phyloP scores from a whole-genome alignment of 2,888 invertebrate genomes.

The Thereva nobilitata region DNA sequence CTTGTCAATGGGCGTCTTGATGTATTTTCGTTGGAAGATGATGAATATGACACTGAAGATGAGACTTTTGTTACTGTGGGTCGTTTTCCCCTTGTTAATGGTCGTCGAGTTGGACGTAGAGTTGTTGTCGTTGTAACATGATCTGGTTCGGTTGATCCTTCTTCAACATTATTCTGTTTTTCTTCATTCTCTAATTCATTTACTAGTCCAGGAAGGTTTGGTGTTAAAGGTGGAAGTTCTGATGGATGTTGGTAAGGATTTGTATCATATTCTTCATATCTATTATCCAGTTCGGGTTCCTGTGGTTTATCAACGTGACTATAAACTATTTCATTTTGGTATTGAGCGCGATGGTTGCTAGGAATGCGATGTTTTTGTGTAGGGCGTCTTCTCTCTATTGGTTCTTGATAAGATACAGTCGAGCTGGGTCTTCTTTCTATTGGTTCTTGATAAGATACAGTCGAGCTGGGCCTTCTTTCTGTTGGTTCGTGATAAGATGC shows the following conservation, averaged over 20 bases:
- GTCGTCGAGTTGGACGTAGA: conserved; percentile 57
- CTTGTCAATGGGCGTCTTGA: conserved; percentile 53
- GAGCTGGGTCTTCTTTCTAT: no score
- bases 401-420: not conserved
- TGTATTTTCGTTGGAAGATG: conserved; percentile 49
- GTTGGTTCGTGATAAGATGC: not conserved
- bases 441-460: not conserved
- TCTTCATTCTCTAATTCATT: conserved; percentile 64
- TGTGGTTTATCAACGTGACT: conserved; percentile 53
- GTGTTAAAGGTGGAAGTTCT: conserved; percentile 63
- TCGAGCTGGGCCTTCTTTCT: no score
- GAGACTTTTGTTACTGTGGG: conserved; percentile 53
- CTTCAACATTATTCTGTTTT: conserved; percentile 46
- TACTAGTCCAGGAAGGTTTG: conserved; percentile 65
- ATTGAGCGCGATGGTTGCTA: conserved; percentile 49
- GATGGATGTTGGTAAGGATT: conserved; percentile 63
- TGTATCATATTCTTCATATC: conserved; percentile 49
- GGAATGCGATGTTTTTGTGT: conserved; percentile 43
- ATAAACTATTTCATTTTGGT: conserved; percentile 42
- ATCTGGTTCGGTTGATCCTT: conserved; percentile 50
- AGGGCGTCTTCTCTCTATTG: conserved; percentile 9
- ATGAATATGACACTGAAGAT: conserved; percentile 52
- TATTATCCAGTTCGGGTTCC: conserved; percentile 52
- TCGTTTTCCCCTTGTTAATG: conserved; percentile 61
- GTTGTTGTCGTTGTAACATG: conserved; percentile 57